Evolutionary conservation across 1,140 invertebrate species (phyloP).

Genomic region (Dysdera silvatica): DNA sequence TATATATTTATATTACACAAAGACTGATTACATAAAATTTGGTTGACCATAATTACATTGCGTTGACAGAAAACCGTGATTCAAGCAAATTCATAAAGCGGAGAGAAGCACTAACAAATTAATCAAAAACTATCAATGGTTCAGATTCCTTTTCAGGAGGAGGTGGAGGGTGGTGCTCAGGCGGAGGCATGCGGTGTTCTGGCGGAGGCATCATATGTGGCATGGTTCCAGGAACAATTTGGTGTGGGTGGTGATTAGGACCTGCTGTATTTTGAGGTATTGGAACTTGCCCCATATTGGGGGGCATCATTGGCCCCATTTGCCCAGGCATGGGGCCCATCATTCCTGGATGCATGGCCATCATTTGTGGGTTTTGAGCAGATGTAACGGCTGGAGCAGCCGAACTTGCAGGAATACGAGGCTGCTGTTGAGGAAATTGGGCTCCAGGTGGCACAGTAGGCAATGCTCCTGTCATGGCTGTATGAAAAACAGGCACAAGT

Average conservation of each 20-base stretch:
- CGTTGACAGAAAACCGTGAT: no score
- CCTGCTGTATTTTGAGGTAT: constrained; percentile 1
- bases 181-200: constrained; percentile 3
- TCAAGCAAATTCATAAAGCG: no score
- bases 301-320: constrained; percentile 15
- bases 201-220: background rate
- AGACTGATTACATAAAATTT: no score
- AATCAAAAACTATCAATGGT: constrained; percentile 25
- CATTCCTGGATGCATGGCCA: constrained; percentile 7
- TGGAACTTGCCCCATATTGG: constrained; percentile 1
- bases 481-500: no score
- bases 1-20: no score
- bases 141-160: background rate
- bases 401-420: constrained; percentile 2
- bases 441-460: constrained; percentile 14
- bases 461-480: no score
- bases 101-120: background rate
- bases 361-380: constrained; percentile 10
- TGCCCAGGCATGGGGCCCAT: constrained; percentile 5
- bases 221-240: background rate
- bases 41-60: no score
- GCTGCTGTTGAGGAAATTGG: constrained; percentile 15
- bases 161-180: background rate
- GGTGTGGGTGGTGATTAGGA: background rate
- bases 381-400: no score